Base-by-base conservation (phyloP, 2,888 invertebrate genomes). In the Euplexia lucipara region DNA sequence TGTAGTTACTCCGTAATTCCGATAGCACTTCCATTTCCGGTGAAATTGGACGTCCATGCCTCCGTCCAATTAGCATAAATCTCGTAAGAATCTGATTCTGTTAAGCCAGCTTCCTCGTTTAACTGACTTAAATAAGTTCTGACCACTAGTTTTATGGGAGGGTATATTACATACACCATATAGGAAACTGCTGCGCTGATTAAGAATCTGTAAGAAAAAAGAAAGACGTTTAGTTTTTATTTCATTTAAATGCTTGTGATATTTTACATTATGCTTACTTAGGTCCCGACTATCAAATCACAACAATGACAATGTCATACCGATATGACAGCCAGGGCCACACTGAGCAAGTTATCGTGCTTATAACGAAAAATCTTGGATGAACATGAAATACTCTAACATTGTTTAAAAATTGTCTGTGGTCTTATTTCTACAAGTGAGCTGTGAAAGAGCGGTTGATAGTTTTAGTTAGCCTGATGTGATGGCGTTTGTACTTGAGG, bases 131-230 rank as follows among this genome's bases (percentile, higher is more conserved):
- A 53, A 37, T 41, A 60, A n/a, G 14, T 59, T 65, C 7, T 52
- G 5, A 34, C 20, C 16, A 35, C 52, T 14, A 47, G 9, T 59
- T 77, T 58, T 1, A 77, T 6, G 0, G 77, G 70, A 7, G 80
- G 72, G 3, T 84, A 81, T 1, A 86, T 7, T 39, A 86, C 61
- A 71, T 89, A 90, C 0, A 84, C 42, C 3, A 83, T 76, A 54
- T 84, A 90, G 7, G 82, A 62, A 6, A 85, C 3, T 4, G 84
- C 84, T 3, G 84, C 88, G n/a, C 79, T 75, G 7, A 90, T 34
- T 30, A 89, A 68, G 30, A 87, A 82, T 51, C 90, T 90, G 87
- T 34, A 86, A 88, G 56, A 32, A 57, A 26, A 60, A 30, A 37
- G 3, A 5, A 16, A 26, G 5, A 9, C 8, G 3, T 26, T 14